Percentiles rank a stretch among this genome's conserved stretches.
These are phyloP conservation scores for Cephalopterus ornatus DNA, from an alignment of 2,113 vertebrate genomes.

Conservation along the genomic window DNA sequence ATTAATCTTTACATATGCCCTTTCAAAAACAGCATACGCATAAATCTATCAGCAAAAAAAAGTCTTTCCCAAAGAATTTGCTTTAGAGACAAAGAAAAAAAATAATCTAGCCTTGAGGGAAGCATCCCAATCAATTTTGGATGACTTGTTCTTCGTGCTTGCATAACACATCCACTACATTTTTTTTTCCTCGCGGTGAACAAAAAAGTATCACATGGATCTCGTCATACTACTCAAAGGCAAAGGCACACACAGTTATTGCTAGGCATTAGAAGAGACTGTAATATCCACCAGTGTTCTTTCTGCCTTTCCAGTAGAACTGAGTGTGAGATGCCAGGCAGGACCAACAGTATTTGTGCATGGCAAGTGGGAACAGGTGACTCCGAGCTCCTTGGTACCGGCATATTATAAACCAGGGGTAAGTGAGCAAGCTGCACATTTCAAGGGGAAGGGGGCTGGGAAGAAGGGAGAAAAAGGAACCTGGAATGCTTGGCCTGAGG, in stretches of 20 bases:
- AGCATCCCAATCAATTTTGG: background rate
- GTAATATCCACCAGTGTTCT: background rate
- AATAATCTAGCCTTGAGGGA: background rate
- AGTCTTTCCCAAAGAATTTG: background rate
- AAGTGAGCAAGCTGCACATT: background rate
- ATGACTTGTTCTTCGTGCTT: background rate
- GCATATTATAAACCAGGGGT: background rate
- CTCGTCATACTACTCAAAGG: background rate
- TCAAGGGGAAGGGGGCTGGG: background rate
- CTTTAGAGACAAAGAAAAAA: background rate
- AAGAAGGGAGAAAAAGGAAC: background rate
- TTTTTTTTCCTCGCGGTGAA: background rate
- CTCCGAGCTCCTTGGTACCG: background rate
- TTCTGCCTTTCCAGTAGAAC: background rate
- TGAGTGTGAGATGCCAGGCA: background rate
- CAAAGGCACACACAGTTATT: background rate
- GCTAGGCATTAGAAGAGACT: background rate
- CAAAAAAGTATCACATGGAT: background rate
- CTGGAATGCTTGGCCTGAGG: background rate
- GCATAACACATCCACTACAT: background rate
- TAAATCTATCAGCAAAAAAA: background rate
- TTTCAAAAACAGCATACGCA: background rate
- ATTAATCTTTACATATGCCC: background rate
- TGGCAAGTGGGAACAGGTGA: background rate
- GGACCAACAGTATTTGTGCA: background rate